These are phyloP conservation scores for Stenolophus ochropezus DNA, from an alignment of 2,888 invertebrate species.

Conservation along the genomic window DNA sequence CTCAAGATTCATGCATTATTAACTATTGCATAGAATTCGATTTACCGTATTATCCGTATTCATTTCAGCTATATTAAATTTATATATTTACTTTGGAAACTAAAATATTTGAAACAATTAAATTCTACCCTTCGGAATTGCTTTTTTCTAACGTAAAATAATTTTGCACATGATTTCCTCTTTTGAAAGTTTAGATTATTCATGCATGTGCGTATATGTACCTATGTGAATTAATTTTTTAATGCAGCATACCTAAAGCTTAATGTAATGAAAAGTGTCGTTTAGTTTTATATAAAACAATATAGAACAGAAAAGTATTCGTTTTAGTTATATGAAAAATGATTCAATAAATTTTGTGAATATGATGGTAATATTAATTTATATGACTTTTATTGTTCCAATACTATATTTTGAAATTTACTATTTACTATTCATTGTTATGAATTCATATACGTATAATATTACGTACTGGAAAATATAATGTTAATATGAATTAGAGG, in stretches of 20 bases:
- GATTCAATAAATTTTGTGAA: not conserved
- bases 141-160: not conserved
- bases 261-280: not conserved
- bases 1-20: not conserved
- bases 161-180: conserved; percentile 11
- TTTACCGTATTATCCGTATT: no score
- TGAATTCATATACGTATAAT: not conserved
- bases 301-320: not conserved
- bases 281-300: no score
- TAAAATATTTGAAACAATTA: not conserved
- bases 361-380: not conserved
- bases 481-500: no score
- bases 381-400: not conserved
- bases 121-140: not conserved
- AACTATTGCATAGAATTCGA: no score
- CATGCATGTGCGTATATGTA: not conserved
- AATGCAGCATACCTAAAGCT: not conserved
- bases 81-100: not conserved
- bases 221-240: not conserved
- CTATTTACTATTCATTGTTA: not conserved
- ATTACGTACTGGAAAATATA: not conserved
- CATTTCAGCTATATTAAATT: no score
- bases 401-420: not conserved
- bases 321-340: not conserved
- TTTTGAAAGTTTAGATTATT: not conserved